Base-by-base conservation (phyloP, 2,797 vertebrate genomes). In the Avahi laniger region DNA sequence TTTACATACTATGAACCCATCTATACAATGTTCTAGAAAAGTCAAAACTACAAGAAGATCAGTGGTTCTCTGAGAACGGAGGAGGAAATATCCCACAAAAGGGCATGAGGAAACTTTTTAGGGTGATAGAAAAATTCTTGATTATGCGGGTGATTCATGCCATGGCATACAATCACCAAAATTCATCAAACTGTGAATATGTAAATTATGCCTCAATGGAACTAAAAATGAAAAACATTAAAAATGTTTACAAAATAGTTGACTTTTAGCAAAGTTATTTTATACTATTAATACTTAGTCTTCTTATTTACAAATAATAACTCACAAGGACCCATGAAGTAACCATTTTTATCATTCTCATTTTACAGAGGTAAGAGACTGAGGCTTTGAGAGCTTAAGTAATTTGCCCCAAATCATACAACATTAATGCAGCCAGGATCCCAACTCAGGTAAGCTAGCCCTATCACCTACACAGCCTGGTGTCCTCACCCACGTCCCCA, bases 401-500 rank as follows among this genome's bases (percentile, higher is more conserved):
- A 17, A 89, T 57, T 24, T 73, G 82, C 22, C 26, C 17, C 50
- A 72, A 38, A 59, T 76, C 38, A 4, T 1, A 61, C 20, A 41
- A 8, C 33, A 17, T 33, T 52, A 35, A 54, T 50, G 33, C 20
- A 18, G 10, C 41, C 78, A 86, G 41, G 33, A 79, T 81, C 78
- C 65, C 9, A 28, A 28, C 24, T 33, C 59, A 69, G 15, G 9
- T 15, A 15, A 2, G 70, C 14, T 5, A 22, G 46, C 38, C 69
- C 70, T 8, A 1, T 61, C 24, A 18, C 14, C 24, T 43, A 69
- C 12, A 26, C 28, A 30, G 8, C 33, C n/a, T 65, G 50, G n/a
- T 38, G n/a, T 18, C n/a, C 1, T 22, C 30, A 1, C 54, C 54
- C 24, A 41, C 2, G 9, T 46, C n/a, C 2, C 1, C 4, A 43